Evolutionary conservation across 2,797 vertebrate species (phyloP), one percentile per base, ranked within the genome.

Genomic region (Podarcis siculus): DNA sequence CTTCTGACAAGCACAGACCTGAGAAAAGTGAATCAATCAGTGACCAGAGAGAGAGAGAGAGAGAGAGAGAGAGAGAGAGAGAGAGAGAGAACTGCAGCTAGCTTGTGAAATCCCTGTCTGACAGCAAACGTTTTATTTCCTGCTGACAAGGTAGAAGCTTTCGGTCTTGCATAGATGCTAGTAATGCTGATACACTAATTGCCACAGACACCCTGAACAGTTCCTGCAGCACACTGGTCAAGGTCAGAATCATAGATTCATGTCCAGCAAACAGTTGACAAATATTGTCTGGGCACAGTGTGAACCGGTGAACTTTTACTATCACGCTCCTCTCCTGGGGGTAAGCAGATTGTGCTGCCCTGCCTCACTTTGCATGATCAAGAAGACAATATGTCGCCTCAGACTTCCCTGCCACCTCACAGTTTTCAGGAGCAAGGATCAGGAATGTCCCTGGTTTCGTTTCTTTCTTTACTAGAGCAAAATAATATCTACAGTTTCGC

Each of bases 1-100:
- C 21, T 69, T 23, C 32, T 89, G 69, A 75, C 69, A 89, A 84
- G 45, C 73, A 85, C 55, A 89, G 69, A 80, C n/a, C 8, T 21
- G 5, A 76, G 45, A 55, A 83, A 8, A 61, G 32, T 66, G 49
- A 78, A 82, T 89, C 66, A 64, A 35, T 83, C 80, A 83, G 32
- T 83, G 13, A 81, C 27, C 13, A 64, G 6, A 61, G 2, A 61
- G 21, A 64, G 58, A 61, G 21, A 64, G 58, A 61, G 55, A 58
- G 1, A 58, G 17, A 58, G 55, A 58, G 1, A 58, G 17, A 58
- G 55, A 58, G 55, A 17, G 55, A 49, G 39, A 42, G 42, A 42
- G 42, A 61, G 58, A 21, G 58, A 49, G 19, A 79, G n/a, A 61
- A 58, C n/a, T 27, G 21, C 23, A 78, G 49, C 35, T 79, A 64